Evolutionary conservation across 2,113 vertebrate species (phyloP), one percentile per base, ranked within the genome.

Genomic region (Semnornis frantzii): DNA sequence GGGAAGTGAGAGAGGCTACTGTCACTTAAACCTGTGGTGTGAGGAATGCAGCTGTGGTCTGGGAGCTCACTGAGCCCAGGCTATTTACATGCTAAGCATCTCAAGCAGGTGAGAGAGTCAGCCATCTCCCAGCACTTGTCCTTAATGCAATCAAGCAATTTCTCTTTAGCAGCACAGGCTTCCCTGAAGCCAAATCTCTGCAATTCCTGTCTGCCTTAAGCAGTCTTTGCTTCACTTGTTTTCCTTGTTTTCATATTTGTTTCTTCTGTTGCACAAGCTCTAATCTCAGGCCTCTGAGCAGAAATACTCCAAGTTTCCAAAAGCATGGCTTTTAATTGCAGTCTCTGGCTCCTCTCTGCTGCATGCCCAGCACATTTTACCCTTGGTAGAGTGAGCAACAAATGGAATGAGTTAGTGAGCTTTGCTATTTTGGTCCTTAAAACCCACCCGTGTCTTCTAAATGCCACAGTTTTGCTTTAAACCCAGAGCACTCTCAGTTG

Each of bases 191-290:
- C 66, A 17, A 55, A 1, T 85, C 73, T 68, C 82, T 85, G 42
- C 44, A 12, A 91, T 92, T 92, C 87, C 82, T 87, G 59, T 15
- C 65, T 87, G 55, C 63, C 44, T 81, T 70, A 76, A 92, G 77
- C 64, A 42, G 19, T 52, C 68, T 91, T 73, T 87, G 71, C 92
- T 91, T 96, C 75, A 48, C 37, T 91, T 91, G 68, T 85, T 96
- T 93, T 78, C 57, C 37, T 91, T 91, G 68, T 85, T 96, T 93
- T 78, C 57, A 18, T 70, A 73, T 87, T 85, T 77, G 57, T 82
- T 90, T 93, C 48, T 90, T 82, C 70, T 71, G 24, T 92, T 94
- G 48, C 52, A 71, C 81, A 85, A 93, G 77, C 42, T 80, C 55
- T 77, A 76, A 62, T 78, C 37, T 88, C 57, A 42, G 57, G 46